phyloP scores from a whole-genome alignment of 2,797 vertebrate genomes.

The Menidia menidia region DNA sequence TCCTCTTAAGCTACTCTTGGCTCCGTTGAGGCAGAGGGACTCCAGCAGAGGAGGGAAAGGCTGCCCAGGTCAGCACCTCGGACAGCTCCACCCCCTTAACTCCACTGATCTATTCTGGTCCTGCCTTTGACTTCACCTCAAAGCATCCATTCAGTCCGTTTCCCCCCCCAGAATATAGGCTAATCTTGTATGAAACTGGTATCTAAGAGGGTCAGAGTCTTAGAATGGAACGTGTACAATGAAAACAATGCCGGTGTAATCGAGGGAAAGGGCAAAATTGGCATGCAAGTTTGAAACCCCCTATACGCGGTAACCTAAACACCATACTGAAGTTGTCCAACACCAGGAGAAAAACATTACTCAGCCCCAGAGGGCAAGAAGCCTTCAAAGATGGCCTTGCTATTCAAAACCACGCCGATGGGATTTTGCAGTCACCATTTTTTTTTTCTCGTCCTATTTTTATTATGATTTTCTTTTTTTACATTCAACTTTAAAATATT shows the following conservation, averaged over 20 bases:
- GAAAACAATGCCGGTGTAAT: slow-evolving; percentile 23
- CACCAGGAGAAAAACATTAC: slow-evolving; percentile 41
- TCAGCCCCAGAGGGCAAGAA: slow-evolving; percentile 32
- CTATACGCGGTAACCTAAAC: slow-evolving; percentile 55
- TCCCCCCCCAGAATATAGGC: slow-evolving; percentile 13
- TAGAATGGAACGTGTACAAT: slow-evolving; percentile 4
- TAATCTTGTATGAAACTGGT: slow-evolving; percentile 43
- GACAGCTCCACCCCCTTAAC: slow-evolving; percentile 81
- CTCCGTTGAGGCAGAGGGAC: slow-evolving; percentile 36
- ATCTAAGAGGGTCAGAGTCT: slow-evolving; percentile 16
- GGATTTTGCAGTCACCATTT: slow-evolving; percentile 40
- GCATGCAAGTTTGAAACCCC: slow-evolving; percentile 75
- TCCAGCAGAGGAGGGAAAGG: slow-evolving; percentile 34
- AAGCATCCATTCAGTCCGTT: slow-evolving; percentile 30
- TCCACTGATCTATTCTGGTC: slow-evolving; percentile 54
- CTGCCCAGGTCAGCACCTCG: slow-evolving; percentile 84
- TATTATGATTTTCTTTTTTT: slow-evolving; percentile 6
- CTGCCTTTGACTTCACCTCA: slow-evolving; percentile 23
- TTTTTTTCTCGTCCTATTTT: background rate
- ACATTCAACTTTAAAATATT: slow-evolving; percentile 34
- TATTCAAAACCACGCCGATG: slow-evolving; percentile 45
- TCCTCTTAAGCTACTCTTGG: slow-evolving; percentile 49
- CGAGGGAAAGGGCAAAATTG: slow-evolving; percentile 40
- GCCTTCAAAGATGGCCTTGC: slow-evolving; percentile 34
- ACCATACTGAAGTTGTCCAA: slow-evolving; percentile 69